Base-by-base conservation (phyloP, 2,797 vertebrate genomes). In the Darevskia mixta region DNA sequence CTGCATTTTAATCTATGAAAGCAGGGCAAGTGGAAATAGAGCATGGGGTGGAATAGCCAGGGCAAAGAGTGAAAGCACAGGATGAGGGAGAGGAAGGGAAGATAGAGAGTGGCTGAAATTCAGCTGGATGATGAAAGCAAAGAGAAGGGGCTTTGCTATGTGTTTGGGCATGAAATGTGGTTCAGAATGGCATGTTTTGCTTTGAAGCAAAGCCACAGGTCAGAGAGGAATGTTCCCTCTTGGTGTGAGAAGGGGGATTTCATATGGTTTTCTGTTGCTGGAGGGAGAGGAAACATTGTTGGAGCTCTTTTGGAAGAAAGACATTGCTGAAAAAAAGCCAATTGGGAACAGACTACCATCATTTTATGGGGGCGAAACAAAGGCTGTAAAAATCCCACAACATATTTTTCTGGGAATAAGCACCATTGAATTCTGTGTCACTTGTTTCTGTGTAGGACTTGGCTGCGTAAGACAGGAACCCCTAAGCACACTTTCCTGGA, bases 101-200 rank as follows among this genome's bases (percentile, higher is more conserved):
- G n/a, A 4, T n/a, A 69, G 38, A 82, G 20, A 67, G 64, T n/a
- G 72, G 32, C 0, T 5, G 0, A 0, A 2, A 2, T 81, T 85
- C 71, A 15, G 73, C 10, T 58, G 45, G 45, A 49, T 49, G 45
- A 49, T 49, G 45, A 49, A 49, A 49, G 49, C 49, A 55, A 55
- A 77, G 61, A 11, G 49, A 55, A 55, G 49, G 49, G 49, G 49
- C 13, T 55, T 43, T 43, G 41, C 41, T 43, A 43, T 7, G 6
- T 43, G 41, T 43, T 43, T 55, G 49, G 49, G 13, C 3, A 55
- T 49, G 49, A 55, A 55, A 55, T 55, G 13, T 55, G 49, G 13
- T 55, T 55, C 49, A 55, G 49, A 55, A 55, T 55, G 49, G 49
- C 49, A 55, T 55, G 49, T 58, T 73, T 17, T 38, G 80, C 17